A percentile compares a stretch with the other conserved stretches of the same genome.
phyloP scores from a whole-genome alignment of 2,113 vertebrate species.

The Connochaetes taurinus region DNA sequence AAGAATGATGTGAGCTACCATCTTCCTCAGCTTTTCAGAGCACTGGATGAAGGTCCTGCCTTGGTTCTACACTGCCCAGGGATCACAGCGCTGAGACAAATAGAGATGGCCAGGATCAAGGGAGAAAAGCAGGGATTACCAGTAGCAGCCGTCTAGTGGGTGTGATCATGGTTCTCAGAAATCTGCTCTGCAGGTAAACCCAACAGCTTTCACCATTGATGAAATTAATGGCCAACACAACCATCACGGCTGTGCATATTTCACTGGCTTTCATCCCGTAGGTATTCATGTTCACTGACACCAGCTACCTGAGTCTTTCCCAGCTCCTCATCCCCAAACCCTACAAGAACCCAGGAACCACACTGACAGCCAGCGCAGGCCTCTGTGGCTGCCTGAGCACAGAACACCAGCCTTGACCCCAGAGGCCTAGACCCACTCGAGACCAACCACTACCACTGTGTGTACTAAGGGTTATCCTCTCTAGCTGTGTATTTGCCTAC shows the following conservation, averaged over 20 bases:
- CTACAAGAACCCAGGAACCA: neutral
- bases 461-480: neutral
- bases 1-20: neutral
- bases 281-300: neutral
- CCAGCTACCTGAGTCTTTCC: neutral
- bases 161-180: neutral
- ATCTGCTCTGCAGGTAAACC: neutral
- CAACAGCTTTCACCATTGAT: neutral
- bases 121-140: neutral
- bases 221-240: neutral
- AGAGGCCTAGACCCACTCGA: neutral
- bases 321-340: neutral
- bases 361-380: neutral
- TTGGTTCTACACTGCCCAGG: neutral
- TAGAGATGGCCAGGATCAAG: neutral
- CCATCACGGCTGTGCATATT: neutral
- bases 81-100: neutral
- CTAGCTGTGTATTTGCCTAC: neutral
- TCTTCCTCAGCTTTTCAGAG: neutral
- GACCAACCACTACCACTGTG: neutral
- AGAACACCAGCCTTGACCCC: neutral
- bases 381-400: neutral
- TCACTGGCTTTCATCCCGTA: neutral
- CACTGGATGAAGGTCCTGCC: neutral
- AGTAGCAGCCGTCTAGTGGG: neutral